Percentiles rank a stretch among this genome's conserved stretches.
Evolutionary conservation across 1,140 invertebrate genomes (phyloP).

Genomic region (Achroia grisella): DNA sequence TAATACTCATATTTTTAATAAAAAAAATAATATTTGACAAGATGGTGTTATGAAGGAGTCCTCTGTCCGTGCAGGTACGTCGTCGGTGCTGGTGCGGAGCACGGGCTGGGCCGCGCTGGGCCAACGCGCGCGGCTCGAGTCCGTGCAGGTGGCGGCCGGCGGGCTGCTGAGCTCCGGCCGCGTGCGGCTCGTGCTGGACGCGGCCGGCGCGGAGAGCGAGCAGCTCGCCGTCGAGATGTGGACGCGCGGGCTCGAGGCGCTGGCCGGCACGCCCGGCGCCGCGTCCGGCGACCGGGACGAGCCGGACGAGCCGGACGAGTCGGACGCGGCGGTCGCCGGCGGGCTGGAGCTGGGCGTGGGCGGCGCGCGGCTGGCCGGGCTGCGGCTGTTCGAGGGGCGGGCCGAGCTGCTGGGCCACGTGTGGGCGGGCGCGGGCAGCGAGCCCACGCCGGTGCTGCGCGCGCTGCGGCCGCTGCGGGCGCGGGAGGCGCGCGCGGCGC

Average conservation of each 20-base stretch:
- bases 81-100: constrained; percentile 20
- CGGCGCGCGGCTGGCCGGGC: constrained; percentile 18
- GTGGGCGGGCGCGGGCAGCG: constrained; percentile 40
- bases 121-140: constrained; percentile 20
- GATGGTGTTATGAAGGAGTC: too few species aligned
- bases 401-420: constrained; percentile 42
- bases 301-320: constrained; percentile 6
- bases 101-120: constrained; percentile 12
- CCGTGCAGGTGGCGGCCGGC: constrained; percentile 27
- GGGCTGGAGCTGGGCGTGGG: constrained; percentile 28
- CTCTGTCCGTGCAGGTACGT: constrained; percentile 13
- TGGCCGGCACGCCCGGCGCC: constrained; percentile 18
- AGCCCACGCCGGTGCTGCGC: constrained; percentile 34
- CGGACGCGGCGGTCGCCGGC: constrained; percentile 12
- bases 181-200: constrained; percentile 4
- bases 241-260: constrained; percentile 32
- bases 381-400: constrained; percentile 31
- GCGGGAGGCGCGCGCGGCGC: constrained; percentile 7
- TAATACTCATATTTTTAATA: too few species aligned
- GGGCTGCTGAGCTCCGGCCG: constrained; percentile 16
- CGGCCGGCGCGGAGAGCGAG: too few species aligned
- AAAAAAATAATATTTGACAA: too few species aligned
- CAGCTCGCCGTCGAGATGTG: constrained; percentile 25
- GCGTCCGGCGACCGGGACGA: constrained; percentile 1
- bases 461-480: constrained; percentile 16